These are phyloP conservation scores for Exephanes ischioxanthus DNA, from an alignment of 2,888 invertebrate genomes.

Conservation along the genomic window DNA sequence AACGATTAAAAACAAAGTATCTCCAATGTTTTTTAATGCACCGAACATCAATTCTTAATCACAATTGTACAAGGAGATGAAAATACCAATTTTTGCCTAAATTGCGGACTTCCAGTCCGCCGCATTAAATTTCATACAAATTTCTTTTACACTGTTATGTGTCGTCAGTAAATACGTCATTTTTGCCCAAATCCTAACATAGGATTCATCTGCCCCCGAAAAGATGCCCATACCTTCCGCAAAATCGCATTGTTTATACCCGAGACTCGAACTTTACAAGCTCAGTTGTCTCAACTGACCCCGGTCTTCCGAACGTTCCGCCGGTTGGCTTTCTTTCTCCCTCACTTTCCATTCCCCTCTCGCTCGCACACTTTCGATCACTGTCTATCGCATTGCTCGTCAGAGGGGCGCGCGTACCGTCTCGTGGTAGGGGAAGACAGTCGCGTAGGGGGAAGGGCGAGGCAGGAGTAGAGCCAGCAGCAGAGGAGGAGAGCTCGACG, in stretches of 20 bases:
- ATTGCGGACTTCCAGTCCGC: too few relatives aligned
- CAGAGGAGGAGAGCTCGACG: conserved; percentile 81
- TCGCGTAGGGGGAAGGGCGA: conserved; percentile 68
- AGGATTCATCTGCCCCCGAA: too few relatives aligned
- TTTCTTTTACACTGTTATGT: too few relatives aligned
- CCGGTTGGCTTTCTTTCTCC: conserved; percentile 15
- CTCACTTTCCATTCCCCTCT: conserved; percentile 53
- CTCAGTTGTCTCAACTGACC: not conserved
- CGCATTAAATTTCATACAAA: too few relatives aligned
- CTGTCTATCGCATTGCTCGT: conserved; percentile 48
- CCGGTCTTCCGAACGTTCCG: conserved; percentile 5
- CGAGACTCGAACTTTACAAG: not conserved
- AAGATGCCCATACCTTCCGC: too few relatives aligned
- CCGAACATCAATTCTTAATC: too few relatives aligned
- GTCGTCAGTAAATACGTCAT: too few relatives aligned
- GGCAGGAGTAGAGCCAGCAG: conserved; percentile 60
- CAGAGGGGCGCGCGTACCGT: conserved; percentile 45
- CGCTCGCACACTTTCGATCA: conserved; percentile 63
- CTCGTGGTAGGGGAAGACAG: conserved; percentile 57
- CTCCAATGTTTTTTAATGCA: too few relatives aligned
- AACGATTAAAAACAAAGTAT: too few relatives aligned
- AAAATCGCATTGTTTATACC: not conserved
- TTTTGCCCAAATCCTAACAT: too few relatives aligned
- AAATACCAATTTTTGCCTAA: too few relatives aligned
- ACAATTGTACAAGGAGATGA: too few relatives aligned